Percentiles rank a stretch among this genome's conserved stretches.
These are phyloP conservation scores for Clarias laeviceps DNA, from an alignment of 2,797 vertebrate genomes.

Conservation along the genomic window DNA sequence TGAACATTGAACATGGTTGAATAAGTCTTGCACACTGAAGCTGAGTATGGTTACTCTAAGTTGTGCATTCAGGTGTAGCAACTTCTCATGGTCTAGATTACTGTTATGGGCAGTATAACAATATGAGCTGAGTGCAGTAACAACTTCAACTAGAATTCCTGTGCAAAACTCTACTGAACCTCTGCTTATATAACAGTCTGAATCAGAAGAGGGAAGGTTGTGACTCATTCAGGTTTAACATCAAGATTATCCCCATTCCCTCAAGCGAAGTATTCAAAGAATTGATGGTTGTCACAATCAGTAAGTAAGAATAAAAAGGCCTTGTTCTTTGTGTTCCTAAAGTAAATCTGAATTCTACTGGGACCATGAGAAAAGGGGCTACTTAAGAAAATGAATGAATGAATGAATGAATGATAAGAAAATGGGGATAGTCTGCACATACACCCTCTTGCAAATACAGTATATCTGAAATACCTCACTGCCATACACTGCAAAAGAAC, in stretches of 20 bases:
- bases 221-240: slow-evolving; percentile 14
- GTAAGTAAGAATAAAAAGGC: neutral
- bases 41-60: neutral
- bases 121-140: neutral
- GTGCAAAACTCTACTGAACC: neutral
- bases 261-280: slow-evolving; percentile 4
- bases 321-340: neutral
- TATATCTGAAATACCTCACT: neutral
- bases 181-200: slow-evolving; percentile 18
- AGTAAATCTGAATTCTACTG: neutral
- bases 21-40: neutral
- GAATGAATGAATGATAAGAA: neutral
- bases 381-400: neutral
- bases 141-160: neutral
- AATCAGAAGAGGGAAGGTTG: neutral
- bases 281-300: neutral
- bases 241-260: neutral
- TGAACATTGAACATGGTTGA: too few species aligned
- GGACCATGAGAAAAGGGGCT: neutral
- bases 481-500: neutral
- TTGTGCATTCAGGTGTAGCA: neutral
- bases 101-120: neutral
- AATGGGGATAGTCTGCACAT: neutral
- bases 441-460: neutral
- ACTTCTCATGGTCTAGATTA: neutral